Conservation (phyloP, 2,888 invertebrate species). For the Meta bourneti region DNA sequence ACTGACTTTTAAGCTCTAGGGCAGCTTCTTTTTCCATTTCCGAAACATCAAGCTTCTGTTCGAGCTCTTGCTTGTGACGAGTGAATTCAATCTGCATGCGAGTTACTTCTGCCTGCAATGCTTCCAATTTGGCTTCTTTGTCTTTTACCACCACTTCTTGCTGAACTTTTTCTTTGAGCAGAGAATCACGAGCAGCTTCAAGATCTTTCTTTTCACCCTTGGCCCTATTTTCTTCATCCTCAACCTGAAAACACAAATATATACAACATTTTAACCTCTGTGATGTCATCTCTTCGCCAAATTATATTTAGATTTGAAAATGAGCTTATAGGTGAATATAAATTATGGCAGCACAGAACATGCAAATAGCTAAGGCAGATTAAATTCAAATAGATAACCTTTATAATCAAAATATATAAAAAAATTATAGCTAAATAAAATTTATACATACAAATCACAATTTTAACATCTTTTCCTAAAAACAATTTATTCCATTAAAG, state of each 20-base stretch:
- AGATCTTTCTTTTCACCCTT: constrained; percentile 52
- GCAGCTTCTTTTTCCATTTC: constrained; percentile 59
- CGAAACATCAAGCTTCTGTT: constrained; percentile 66
- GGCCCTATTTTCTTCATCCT: constrained; percentile 51
- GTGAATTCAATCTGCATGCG: constrained; percentile 58
- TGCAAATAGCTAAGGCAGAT: neutral
- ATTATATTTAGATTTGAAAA: too few relatives aligned
- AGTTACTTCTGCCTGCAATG: constrained; percentile 64
- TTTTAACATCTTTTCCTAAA: neutral
- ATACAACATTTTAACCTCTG: constrained; percentile 7
- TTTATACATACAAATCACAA: neutral
- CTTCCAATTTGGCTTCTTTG: constrained; percentile 54
- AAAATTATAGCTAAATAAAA: neutral
- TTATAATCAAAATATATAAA: neutral
- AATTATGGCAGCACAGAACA: neutral
- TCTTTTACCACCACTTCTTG: constrained; percentile 59
- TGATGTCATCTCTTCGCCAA: too few relatives aligned
- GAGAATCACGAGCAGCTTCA: constrained; percentile 35
- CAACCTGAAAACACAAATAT: constrained; percentile 51
- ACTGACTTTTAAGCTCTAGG: constrained; percentile 56
- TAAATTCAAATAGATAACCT: neutral
- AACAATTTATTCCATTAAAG: too few relatives aligned
- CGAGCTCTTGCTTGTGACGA: constrained; percentile 67
- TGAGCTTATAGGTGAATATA: too few relatives aligned
- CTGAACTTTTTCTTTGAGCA: constrained; percentile 55